Evolutionary conservation across 2,797 vertebrate species (phyloP).

Genomic region (Pangasius mekongensis): DNA sequence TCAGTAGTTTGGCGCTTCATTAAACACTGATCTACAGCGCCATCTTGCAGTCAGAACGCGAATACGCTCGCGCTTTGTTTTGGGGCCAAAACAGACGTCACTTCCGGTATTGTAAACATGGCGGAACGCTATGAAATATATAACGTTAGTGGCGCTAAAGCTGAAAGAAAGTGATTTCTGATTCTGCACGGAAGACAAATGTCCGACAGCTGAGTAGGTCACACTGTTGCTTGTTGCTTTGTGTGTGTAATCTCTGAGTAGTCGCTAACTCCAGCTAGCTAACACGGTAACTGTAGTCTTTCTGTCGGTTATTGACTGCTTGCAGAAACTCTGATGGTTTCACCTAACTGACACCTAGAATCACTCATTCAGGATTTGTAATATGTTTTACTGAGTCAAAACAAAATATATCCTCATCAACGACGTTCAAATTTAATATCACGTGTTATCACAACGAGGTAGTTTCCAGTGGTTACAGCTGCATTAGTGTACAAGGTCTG

Average conservation of each 20-base stretch:
- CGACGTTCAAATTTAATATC: not conserved
- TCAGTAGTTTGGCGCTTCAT: not conserved
- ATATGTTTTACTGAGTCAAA: not conserved
- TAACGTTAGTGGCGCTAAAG: constrained; percentile 1
- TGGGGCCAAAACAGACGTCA: constrained; percentile 19
- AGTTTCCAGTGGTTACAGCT: not conserved
- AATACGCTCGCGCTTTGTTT: constrained; percentile 10
- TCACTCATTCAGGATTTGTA: too few relatives aligned
- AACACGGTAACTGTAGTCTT: not conserved
- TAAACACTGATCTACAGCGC: not conserved
- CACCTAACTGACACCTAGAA: not conserved
- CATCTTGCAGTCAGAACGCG: constrained; percentile 20
- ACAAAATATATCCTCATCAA: not conserved
- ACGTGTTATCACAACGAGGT: not conserved
- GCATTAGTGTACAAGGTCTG: not conserved
- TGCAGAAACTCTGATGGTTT: constrained; percentile 9
- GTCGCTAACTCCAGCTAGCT: not conserved
- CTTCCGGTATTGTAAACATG: constrained; percentile 61
- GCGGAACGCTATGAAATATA: constrained; percentile 40
- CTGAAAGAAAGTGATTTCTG: constrained; percentile 36
- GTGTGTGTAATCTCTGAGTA: not conserved
- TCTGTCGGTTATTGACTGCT: not conserved
- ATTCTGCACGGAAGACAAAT: not conserved
- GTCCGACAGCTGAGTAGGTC: constrained; percentile 2
- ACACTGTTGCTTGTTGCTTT: not conserved